phyloP scores from a whole-genome alignment of 2,888 invertebrate genomes.

The Rhamnusium bicolor region DNA sequence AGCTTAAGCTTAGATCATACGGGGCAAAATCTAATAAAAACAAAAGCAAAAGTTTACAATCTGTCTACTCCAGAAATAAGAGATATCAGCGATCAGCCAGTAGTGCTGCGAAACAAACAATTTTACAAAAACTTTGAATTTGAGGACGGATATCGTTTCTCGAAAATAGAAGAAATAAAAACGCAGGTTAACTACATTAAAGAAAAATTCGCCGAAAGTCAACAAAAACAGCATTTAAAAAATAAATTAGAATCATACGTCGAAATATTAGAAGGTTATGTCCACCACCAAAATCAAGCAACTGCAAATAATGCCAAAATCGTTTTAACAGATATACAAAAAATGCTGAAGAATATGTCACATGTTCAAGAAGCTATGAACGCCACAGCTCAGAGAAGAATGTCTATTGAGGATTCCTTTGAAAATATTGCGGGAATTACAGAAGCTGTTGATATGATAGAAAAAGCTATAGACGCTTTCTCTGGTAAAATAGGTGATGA shows the following conservation, averaged over 20 bases:
- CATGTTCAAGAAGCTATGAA: conserved; percentile 18
- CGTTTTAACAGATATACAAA: conserved; percentile 47
- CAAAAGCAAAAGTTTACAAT: conserved; percentile 46
- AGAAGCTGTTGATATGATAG: conserved; percentile 33
- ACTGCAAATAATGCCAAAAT: conserved; percentile 50
- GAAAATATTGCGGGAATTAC: conserved; percentile 42
- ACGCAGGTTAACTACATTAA: conserved; percentile 53
- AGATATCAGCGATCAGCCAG: conserved; percentile 30
- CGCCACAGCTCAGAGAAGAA: conserved; percentile 4
- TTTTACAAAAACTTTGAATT: conserved; percentile 10
- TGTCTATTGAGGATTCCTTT: conserved; percentile 21
- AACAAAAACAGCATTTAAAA: conserved; percentile 44
- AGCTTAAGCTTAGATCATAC: conserved; percentile 37
- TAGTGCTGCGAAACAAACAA: conserved; percentile 13
- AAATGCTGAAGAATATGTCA: conserved; percentile 39
- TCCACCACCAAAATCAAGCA: conserved; percentile 43
- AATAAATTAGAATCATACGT: conserved; percentile 48
- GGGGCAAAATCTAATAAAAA: conserved; percentile 38
- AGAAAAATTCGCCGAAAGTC: conserved; percentile 48
- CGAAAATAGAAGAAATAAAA: conserved; percentile 53
- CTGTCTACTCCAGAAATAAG: conserved; percentile 43
- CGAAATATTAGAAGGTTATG: conserved; percentile 39
- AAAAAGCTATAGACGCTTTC: conserved; percentile 42
- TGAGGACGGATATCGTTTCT: conserved; percentile 41
- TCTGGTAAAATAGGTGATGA: conserved; percentile 43